Base-by-base conservation (phyloP, 2,797 vertebrate species). In the Falco concolor region DNA sequence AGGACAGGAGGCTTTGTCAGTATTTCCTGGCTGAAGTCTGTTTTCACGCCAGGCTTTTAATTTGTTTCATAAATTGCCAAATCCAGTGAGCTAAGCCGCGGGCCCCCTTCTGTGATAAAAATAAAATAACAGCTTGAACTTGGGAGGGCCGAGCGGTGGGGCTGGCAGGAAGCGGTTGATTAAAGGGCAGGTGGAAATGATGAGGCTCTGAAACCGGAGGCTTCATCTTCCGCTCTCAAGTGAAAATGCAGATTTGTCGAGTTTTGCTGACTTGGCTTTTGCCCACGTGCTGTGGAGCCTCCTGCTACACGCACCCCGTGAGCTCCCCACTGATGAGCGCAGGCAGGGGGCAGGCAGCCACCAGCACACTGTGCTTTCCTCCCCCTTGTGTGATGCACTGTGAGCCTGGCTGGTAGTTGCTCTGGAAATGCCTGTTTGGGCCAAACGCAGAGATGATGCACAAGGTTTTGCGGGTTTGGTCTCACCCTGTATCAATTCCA, bases 71-170 rank as follows among this genome's bases (percentile, higher is more conserved):
- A 70, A 84, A 89, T 68, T 59, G 63, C 85, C 91, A 47, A 70
- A 74, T 38, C 17, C 82, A 79, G 83, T 54, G 25, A 80, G 89
- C 87, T 78, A 57, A 94, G 69, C n/a, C 4, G 1, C 5, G 3
- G 80, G 76, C 76, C 89, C 77, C 87, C 83, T 92, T 30, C 80
- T 70, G 93, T 5, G 91, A 88, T 96, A 92, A 96, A 96, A 97
- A 95, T 92, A 93, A 95, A 94, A 87, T 82, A 95, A 89, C 96
- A 94, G 90, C 93, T 95, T 78, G 91, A 91, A 77, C 19, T 77
- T 2, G 16, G 69, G 87, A 56, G 87, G 91, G 89, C 70, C 10
- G 28, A 64, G 84, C 7, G 2, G 60, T 38, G 69, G 87, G 91
- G 91, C 86, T 61, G 95, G 96, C 94, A 84, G 95, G 95, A 90